These are phyloP conservation scores for Haliclystus octoradiatus DNA, from an alignment of 30 jellyfish, hydroid and myxozoan genomes.

Conservation along the genomic window DNA sequence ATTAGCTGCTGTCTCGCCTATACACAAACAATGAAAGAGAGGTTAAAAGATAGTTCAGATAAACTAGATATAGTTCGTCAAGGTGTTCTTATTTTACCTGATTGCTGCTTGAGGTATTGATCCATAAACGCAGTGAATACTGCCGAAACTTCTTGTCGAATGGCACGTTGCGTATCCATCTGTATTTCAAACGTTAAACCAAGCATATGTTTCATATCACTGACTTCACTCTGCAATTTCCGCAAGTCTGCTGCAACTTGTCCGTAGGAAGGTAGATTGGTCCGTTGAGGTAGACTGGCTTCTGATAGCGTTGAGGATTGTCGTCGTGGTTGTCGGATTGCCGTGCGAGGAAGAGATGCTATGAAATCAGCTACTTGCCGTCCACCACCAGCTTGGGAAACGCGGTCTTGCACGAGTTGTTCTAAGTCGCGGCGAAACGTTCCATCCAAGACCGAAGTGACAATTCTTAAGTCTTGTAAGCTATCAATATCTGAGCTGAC, in stretches of 20 bases:
- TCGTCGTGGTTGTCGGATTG: not conserved
- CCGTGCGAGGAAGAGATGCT: not conserved
- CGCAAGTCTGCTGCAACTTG: slow-evolving; percentile 30
- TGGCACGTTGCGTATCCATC: slow-evolving; percentile 77
- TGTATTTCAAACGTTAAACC: slow-evolving; percentile 63
- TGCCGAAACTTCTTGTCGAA: slow-evolving; percentile 83
- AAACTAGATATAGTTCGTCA: too few relatives aligned
- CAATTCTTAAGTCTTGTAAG: slow-evolving; percentile 69
- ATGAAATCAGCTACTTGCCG: not conserved
- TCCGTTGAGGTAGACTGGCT: not conserved
- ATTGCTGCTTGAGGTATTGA: too few relatives aligned
- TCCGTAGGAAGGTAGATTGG: not conserved
- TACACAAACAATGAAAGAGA: too few relatives aligned
- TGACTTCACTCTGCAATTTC: slow-evolving; percentile 31
- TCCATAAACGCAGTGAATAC: slow-evolving; percentile 63
- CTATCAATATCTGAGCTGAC: slow-evolving; percentile 58
- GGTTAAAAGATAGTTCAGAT: too few relatives aligned
- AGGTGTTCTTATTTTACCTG: too few relatives aligned
- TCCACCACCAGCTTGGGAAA: not conserved
- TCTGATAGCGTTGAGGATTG: not conserved
- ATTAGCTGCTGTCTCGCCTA: too few relatives aligned
- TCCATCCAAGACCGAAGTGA: slow-evolving; percentile 48
- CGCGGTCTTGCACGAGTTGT: slow-evolving; percentile 43
- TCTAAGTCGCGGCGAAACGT: slow-evolving; percentile 57
- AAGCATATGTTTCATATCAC: slow-evolving; percentile 69